These are phyloP conservation scores for Thecophora atra DNA, from an alignment of 2,888 invertebrate genomes.

Conservation along the genomic window DNA sequence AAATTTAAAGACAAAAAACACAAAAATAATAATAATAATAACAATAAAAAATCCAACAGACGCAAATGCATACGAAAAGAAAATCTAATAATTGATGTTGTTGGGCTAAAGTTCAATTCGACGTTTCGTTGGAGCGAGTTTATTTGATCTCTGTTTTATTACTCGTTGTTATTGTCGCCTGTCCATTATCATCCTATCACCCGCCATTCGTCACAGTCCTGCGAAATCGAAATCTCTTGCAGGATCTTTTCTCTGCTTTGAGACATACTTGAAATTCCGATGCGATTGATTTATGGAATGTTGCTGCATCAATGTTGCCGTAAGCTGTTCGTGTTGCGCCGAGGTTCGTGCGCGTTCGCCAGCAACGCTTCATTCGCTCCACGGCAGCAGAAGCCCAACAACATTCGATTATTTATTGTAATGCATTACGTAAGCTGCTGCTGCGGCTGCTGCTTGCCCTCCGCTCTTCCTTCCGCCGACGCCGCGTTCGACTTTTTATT, in stretches of 20 bases:
- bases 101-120: background rate
- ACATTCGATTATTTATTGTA: conserved; percentile 24
- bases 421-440: conserved; percentile 24
- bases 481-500: conserved; percentile 15
- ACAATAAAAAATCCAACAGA: background rate
- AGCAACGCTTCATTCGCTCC: background rate
- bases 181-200: too few species aligned
- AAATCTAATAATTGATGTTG: conserved; percentile 15
- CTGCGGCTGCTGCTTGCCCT: too few species aligned
- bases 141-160: too few species aligned
- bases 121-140: background rate
- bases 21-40: conserved; percentile 15
- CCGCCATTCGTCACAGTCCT: background rate
- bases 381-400: background rate
- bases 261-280: too few species aligned
- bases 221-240: background rate
- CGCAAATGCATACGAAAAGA: background rate
- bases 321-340: background rate
- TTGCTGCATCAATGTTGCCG: conserved; percentile 11
- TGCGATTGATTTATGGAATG: conserved; percentile 24
- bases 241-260: background rate
- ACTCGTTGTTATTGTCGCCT: too few species aligned
- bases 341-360: background rate
- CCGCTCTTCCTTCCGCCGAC: too few species aligned
- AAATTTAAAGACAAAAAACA: conserved; percentile 27